Base-by-base conservation (phyloP, 2,888 invertebrate genomes). In the Harpalus rubripes region DNA sequence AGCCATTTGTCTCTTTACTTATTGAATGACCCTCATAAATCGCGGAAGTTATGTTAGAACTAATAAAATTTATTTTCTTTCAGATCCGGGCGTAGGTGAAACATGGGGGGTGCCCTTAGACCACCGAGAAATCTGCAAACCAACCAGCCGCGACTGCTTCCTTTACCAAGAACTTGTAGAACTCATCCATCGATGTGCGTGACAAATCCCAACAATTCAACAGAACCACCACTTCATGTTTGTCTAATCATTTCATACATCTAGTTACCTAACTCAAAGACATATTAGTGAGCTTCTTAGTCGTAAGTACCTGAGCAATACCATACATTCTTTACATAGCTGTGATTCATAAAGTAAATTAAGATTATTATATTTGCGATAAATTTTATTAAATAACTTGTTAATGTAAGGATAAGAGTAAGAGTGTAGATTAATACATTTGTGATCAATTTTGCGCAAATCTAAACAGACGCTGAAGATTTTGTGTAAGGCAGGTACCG, bases 81-180 rank as follows among this genome's bases (percentile, higher is more conserved):
- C 91, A 96, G 97, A 97, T 92, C 96, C 96, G 0, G 96, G 96
- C 12, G 93, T 96, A 84, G 97, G 97, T 0, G 93, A 94, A 22
- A 93, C 95, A 81, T 94, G 94, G 87, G 95, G 95, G 22, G 94
- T 97, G 12, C 94, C 95, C 0, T 92, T 96, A 79, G 96, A 97
- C 90, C 97, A 98, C 91, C 91, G 97, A 61, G 96, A 96, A 90
- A 96, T 97, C 85, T 97, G 97, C 91, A 98, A 98, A 90, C 97
- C 97, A 0, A 93, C 95, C 59, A 94, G 94, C 87, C 92, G 95
- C 26, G 91, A 92, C 74, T 96, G 96, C 87, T 93, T 94, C 85
- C 91, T 96, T 2, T 96, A 96, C 90, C 93, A 92, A 72, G 94
- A 95, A 89, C 91, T 96, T 56, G 92, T 94, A 41, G 92, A 93